A percentile compares a stretch with the other conserved stretches of the same genome.
phyloP scores from a whole-genome alignment of 1,140 invertebrate genomes.

The Anastrepha ludens region DNA sequence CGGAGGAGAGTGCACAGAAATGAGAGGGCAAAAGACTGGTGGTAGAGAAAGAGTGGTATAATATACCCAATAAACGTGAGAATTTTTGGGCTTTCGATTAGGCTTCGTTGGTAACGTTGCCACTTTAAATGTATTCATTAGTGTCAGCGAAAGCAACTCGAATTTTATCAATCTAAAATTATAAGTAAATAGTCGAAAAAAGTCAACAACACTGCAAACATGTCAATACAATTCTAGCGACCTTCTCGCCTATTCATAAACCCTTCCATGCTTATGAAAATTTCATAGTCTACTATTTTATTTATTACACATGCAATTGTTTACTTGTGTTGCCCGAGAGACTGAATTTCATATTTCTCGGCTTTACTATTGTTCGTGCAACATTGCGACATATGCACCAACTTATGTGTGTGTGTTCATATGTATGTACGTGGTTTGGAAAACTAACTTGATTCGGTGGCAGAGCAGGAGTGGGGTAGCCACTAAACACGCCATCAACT shows the following conservation, averaged over 20 bases:
- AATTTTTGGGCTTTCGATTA: background rate
- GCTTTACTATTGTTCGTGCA: slow-evolving; percentile 6
- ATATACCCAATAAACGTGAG: too few relatives aligned
- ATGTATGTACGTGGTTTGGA: background rate
- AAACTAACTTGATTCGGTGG: background rate
- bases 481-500: background rate
- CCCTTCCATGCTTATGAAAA: too few relatives aligned
- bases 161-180: background rate
- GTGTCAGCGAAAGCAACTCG: background rate
- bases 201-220: background rate
- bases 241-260: too few relatives aligned
- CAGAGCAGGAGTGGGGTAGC: background rate
- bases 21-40: background rate
- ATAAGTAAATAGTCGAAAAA: background rate
- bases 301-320: background rate
- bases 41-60: too few relatives aligned
- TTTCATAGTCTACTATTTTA: background rate
- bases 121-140: background rate
- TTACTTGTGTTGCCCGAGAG: background rate
- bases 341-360: background rate
- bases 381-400: background rate
- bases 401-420: background rate
- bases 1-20: background rate
- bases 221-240: background rate
- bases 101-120: background rate